Evolutionary conservation across 2,797 vertebrate genomes (phyloP).

Genomic region (Sylvilagus floridanus): DNA sequence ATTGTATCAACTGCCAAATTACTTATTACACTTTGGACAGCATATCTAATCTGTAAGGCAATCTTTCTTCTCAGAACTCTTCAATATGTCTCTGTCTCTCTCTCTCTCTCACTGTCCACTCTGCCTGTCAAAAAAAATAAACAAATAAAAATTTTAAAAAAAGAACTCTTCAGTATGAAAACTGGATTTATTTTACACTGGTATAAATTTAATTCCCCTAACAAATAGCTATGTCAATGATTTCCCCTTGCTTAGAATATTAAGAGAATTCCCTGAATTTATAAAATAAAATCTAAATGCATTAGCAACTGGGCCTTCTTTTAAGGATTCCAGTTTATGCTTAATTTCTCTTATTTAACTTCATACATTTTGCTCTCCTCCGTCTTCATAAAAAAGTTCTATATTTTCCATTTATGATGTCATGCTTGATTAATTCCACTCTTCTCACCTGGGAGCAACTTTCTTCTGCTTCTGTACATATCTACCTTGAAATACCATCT

Average conservation of each 20-base stretch:
- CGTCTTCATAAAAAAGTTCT: not conserved
- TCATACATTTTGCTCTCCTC: not conserved
- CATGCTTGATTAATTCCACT: not conserved
- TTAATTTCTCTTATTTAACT: not conserved
- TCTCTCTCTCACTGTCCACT: too few species aligned
- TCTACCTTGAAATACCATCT: constrained; percentile 50
- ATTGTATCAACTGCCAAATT: not conserved
- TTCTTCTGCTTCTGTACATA: constrained; percentile 25
- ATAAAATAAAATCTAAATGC: constrained; percentile 51
- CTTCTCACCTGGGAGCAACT: not conserved
- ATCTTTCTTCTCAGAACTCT: constrained; percentile 3
- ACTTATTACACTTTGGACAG: not conserved
- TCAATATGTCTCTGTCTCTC: too few species aligned
- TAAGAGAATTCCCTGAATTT: not conserved
- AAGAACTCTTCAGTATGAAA: constrained; percentile 1
- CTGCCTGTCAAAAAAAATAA: too few species aligned
- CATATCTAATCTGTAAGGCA: not conserved
- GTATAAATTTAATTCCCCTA: not conserved
- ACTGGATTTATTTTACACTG: not conserved
- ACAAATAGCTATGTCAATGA: not conserved
- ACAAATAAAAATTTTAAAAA: too few species aligned
- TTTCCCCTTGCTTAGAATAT: not conserved
- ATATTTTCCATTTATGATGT: not conserved
- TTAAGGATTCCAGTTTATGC: not conserved
- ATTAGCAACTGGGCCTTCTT: not conserved